Evolutionary conservation across 1,140 invertebrate genomes (phyloP).

Genomic region (Xylocopa sonorina): DNA sequence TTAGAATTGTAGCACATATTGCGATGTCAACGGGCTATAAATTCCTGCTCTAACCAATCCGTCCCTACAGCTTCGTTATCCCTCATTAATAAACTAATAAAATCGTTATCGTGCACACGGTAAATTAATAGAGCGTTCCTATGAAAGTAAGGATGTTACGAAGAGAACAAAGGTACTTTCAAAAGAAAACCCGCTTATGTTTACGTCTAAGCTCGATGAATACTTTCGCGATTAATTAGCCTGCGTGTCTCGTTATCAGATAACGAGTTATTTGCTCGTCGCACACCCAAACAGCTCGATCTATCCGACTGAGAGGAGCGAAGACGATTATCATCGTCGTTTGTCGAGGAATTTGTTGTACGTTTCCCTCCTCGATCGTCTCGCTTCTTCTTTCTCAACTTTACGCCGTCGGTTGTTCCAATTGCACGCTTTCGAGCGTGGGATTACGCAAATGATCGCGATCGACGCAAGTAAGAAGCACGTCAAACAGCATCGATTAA

Average conservation of each 20-base stretch:
- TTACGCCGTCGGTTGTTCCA: too few species aligned
- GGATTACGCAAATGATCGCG: background rate
- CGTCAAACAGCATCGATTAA: background rate
- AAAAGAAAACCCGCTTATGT: background rate
- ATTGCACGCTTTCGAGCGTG: background rate
- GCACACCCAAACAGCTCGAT: conserved; percentile 5
- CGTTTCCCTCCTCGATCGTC: background rate
- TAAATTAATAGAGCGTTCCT: background rate
- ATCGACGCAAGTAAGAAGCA: background rate
- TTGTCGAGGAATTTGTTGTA: conserved; percentile 11
- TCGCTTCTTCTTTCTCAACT: too few species aligned
- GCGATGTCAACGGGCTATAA: too few species aligned
- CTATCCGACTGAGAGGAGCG: background rate
- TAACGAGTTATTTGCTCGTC: conserved; percentile 58
- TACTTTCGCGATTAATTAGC: conserved; percentile 35
- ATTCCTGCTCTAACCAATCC: too few species aligned
- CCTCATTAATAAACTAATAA: conserved; percentile 10
- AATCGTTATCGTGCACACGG: background rate
- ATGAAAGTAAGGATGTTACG: too few species aligned
- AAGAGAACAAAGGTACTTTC: background rate
- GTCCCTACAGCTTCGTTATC: too few species aligned
- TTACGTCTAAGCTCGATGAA: background rate
- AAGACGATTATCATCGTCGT: conserved; percentile 25
- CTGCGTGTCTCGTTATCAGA: conserved; percentile 58
- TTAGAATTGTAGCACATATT: too few species aligned